These are phyloP conservation scores for Nymphicus hollandicus DNA, from an alignment of 2,113 vertebrate genomes.

Conservation along the genomic window DNA sequence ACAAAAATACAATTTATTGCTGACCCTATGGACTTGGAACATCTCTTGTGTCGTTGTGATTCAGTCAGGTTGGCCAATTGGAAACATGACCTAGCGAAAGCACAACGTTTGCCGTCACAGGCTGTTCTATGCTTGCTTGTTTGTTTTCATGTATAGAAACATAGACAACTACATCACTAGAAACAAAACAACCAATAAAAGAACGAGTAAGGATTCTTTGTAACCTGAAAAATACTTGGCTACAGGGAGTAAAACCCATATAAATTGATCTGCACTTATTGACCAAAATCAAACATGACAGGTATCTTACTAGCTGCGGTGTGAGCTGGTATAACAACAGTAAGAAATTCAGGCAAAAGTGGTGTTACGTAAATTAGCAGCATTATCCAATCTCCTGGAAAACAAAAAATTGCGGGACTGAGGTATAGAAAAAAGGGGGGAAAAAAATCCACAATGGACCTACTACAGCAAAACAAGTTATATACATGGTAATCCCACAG, in stretches of 20 bases:
- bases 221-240: conserved; percentile 44
- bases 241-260: conserved; percentile 47
- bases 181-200: neutral
- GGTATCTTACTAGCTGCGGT: neutral
- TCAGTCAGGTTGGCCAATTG: neutral
- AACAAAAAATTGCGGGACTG: neutral
- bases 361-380: conserved; percentile 67
- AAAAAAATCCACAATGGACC: conserved; percentile 1
- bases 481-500: neutral
- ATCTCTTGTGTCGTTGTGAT: neutral
- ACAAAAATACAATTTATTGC: conserved; percentile 75
- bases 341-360: conserved; percentile 71
- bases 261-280: conserved; percentile 11
- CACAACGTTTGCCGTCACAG: conserved; percentile 55
- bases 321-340: conserved; percentile 51
- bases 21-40: conserved; percentile 23
- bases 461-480: neutral
- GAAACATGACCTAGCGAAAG: conserved; percentile 60
- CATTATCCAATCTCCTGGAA: conserved; percentile 54
- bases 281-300: conserved; percentile 21
- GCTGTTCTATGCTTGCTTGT: neutral
- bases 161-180: neutral
- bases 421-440: conserved; percentile 47
- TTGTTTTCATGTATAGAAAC: conserved; percentile 10
- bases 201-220: neutral